Evolutionary conservation across 2,797 vertebrate species (phyloP), one percentile per base, ranked within the genome.

Genomic region (Austrolebias charrua): DNA sequence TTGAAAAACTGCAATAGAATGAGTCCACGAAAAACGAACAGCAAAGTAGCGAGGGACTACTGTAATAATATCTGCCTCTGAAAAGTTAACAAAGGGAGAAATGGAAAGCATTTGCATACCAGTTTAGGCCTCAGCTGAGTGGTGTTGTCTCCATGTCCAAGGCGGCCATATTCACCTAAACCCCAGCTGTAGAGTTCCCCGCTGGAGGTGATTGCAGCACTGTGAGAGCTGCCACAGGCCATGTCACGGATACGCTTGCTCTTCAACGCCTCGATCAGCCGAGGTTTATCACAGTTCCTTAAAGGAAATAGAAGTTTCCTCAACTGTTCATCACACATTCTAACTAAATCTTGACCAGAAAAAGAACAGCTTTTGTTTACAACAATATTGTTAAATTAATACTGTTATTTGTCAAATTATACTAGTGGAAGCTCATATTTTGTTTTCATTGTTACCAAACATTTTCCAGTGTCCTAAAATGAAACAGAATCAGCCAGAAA

Each of bases 231-330:
- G 50, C 98, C 98, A 19, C 97, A 99, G 31, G 98, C 97, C 1
- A 99, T 97, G 82, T 99, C 98, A 38, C 97, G 93, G 71, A 99
- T 98, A 0, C 98, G 95, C 76, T 98, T 99, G 62, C 95, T 97
- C 87, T 98, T 99, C 82, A 99, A 63, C 0, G 97, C 96, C 84
- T 99, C 98, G 14, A 99, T 97, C 72, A 99, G 61, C n/a, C 97
- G 92, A 10, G 98, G 98, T 62, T 99, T 99, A 88, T 99, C 98
- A 83, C 96, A 98, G 85, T 99, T 99, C 97, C 98, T 99, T 68
- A 10, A 4, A 10, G 31, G 10, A 40, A 63, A 35, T 1, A 44
- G 7, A 24, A 0, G 6, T 56, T 5, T 62, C 12, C 35, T 64
- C n/a, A 47, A 28, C 0, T 4, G 35, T 38, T 38, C 8, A 38